These are phyloP conservation scores for Cyphomyrus discorhynchus DNA, from an alignment of 2,113 vertebrate species.

Conservation along the genomic window DNA sequence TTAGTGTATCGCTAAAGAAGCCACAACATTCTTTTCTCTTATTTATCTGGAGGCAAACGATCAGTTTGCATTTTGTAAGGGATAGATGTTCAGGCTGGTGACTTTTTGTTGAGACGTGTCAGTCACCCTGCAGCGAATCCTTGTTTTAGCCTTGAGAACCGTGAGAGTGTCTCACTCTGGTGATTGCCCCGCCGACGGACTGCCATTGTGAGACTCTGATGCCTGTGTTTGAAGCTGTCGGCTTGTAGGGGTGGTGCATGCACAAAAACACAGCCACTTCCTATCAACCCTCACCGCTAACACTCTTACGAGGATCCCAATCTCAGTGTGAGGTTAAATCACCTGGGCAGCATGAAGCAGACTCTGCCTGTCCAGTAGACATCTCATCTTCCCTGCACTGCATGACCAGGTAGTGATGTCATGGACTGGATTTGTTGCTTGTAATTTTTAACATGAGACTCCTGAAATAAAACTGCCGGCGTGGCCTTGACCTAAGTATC, in stretches of 20 bases:
- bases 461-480: not conserved
- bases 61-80: not conserved
- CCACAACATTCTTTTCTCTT: not conserved
- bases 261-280: not conserved
- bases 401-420: not conserved
- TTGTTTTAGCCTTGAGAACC: not conserved
- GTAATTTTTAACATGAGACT: not conserved
- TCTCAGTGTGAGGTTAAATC: not conserved
- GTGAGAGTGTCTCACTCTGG: not conserved
- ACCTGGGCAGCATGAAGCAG: not conserved
- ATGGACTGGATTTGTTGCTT: not conserved
- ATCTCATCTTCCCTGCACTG: not conserved
- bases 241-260: not conserved
- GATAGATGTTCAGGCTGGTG: not conserved
- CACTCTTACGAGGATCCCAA: not conserved
- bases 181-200: not conserved
- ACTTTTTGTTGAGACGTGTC: not conserved
- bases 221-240: not conserved
- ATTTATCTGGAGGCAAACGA: not conserved
- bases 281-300: not conserved
- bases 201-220: not conserved
- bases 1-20: not conserved
- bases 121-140: not conserved
- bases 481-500: not conserved
- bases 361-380: not conserved